Percentiles rank a stretch among this genome's conserved stretches.
These are phyloP conservation scores for Beris morrisii DNA, from an alignment of 2,888 invertebrate species.

Conservation along the genomic window DNA sequence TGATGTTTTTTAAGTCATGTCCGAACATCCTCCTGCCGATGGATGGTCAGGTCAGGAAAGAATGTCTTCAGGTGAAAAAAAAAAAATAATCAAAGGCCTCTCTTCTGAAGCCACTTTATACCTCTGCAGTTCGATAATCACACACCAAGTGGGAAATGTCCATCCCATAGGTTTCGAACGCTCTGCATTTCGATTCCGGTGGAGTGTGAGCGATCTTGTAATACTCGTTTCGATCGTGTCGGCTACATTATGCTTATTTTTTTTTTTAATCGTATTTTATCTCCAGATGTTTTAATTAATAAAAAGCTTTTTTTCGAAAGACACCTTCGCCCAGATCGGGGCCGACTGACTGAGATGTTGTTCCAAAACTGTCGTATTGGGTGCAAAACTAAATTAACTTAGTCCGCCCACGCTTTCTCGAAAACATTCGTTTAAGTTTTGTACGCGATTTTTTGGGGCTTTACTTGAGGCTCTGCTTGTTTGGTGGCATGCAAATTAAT, in stretches of 20 bases:
- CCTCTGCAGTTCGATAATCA: too few species aligned
- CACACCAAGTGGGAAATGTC: too few species aligned
- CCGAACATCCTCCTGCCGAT: too few species aligned
- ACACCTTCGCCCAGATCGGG: neutral
- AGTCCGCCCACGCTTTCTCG: constrained; percentile 27
- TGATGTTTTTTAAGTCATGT: too few species aligned
- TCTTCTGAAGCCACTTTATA: too few species aligned
- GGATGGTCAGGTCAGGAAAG: too few species aligned
- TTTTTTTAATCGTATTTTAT: neutral
- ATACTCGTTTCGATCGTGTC: constrained; percentile 15
- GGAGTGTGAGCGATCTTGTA: constrained; percentile 4
- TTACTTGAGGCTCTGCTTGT: neutral
- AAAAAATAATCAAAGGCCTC: too few species aligned
- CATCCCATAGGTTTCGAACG: too few species aligned
- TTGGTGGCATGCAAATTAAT: constrained; percentile 1
- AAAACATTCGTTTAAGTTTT: constrained; percentile 25
- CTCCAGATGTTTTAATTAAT: neutral
- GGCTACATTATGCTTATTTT: neutral
- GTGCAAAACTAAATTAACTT: constrained; percentile 33
- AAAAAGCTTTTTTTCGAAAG: constrained; percentile 1
- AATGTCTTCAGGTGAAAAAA: too few species aligned
- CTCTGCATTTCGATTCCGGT: too few species aligned
- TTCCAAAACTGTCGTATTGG: constrained; percentile 30
- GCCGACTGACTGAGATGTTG: too few species aligned
- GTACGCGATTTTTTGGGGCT: neutral